Percentiles rank a stretch among this genome's conserved stretches.
Conservation (phyloP, 23 tunicate genomes). For the Pegea sp. region DNA sequence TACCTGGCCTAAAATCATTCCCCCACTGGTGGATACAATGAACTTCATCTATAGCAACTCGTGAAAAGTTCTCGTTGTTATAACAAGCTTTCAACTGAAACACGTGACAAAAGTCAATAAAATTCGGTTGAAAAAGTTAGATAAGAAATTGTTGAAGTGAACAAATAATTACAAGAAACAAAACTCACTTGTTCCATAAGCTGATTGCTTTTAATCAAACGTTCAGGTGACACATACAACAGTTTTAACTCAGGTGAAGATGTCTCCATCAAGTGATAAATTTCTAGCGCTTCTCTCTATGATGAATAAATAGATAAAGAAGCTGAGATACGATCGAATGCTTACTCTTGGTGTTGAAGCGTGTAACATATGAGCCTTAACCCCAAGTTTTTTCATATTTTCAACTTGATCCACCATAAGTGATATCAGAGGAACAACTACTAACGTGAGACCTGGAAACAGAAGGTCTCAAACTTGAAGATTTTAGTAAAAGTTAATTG, state of each 20-base stretch:
- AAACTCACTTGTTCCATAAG: slow-evolving; percentile 18
- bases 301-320: not conserved
- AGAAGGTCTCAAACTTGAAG: not conserved
- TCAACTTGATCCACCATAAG: slow-evolving; percentile 31
- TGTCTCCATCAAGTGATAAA: slow-evolving; percentile 3
- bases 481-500: not conserved
- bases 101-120: no score
- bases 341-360: slow-evolving; percentile 10
- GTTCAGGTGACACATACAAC: slow-evolving; percentile 14
- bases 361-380: slow-evolving; percentile 10
- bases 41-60: slow-evolving; percentile 82
- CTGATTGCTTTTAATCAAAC: slow-evolving; percentile 7
- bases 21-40: slow-evolving; percentile 90
- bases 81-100: slow-evolving; percentile 76
- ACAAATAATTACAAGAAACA: no score
- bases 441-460: slow-evolving; percentile 15
- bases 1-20: slow-evolving; percentile 70
- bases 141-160: no score
- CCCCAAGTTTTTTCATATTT: slow-evolving; percentile 5
- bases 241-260: slow-evolving; percentile 2
- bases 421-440: slow-evolving; percentile 30
- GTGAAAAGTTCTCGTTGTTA: slow-evolving; percentile 25
- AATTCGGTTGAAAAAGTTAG: no score
- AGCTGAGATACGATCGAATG: not conserved
- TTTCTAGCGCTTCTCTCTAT: not conserved